phyloP scores from a whole-genome alignment of 2,888 invertebrate species.

The Aphidoletes aphidimyza region DNA sequence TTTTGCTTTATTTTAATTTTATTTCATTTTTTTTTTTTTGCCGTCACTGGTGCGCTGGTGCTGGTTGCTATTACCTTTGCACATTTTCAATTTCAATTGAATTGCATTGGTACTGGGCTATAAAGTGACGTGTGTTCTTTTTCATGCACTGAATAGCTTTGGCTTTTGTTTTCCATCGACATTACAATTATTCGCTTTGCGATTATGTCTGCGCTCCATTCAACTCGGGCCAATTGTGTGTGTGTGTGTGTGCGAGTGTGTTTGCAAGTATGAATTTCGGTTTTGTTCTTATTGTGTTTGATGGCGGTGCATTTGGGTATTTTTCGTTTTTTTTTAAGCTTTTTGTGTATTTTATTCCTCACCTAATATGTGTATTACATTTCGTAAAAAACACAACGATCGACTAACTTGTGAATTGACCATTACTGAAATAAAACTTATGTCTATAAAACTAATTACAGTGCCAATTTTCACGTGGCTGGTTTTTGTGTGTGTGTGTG shows the following conservation, averaged over 20 bases:
- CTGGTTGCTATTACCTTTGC: too few relatives aligned
- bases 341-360: background rate
- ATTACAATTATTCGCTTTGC: slow-evolving; percentile 5
- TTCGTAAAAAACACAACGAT: background rate
- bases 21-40: background rate
- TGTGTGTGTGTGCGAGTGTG: background rate
- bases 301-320: slow-evolving; percentile 16
- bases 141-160: slow-evolving; percentile 52
- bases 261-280: background rate
- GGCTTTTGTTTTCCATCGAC: slow-evolving; percentile 52
- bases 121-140: background rate
- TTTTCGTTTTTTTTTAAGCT: slow-evolving; percentile 18
- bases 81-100: slow-evolving; percentile 5
- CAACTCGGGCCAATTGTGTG: background rate
- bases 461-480: background rate
- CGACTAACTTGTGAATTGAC: background rate
- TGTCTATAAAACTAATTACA: slow-evolving; percentile 21
- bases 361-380: background rate
- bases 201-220: slow-evolving; percentile 16
- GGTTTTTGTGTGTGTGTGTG: too few relatives aligned
- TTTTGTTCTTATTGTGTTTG: slow-evolving; percentile 19
- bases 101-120: background rate
- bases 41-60: too few relatives aligned
- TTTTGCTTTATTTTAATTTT: background rate
- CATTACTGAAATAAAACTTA: slow-evolving; percentile 2